Conservation (phyloP, 2,113 vertebrate genomes). For the Rousettus leschenaultii region DNA sequence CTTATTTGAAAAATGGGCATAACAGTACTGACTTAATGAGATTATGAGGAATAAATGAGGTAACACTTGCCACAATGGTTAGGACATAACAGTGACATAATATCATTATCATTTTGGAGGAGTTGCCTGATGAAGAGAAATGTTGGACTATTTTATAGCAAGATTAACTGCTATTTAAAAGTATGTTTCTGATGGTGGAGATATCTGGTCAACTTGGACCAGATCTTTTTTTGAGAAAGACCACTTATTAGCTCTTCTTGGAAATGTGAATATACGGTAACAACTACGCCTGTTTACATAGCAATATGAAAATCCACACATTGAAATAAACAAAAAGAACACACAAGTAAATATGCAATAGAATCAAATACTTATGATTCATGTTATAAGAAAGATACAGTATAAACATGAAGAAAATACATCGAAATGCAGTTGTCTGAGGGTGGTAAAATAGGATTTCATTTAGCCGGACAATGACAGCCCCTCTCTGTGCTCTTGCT, state of each 20-base stretch:
- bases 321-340: not conserved
- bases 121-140: not conserved
- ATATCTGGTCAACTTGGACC: not conserved
- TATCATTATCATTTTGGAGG: not conserved
- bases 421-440: not conserved
- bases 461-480: not conserved
- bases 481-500: not conserved
- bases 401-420: not conserved
- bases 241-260: not conserved
- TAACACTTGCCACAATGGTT: not conserved
- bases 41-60: not conserved
- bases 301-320: not conserved
- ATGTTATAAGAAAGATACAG: not conserved
- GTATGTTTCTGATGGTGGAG: not conserved
- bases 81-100: not conserved
- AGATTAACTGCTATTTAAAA: not conserved
- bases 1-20: not conserved
- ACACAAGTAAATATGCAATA: not conserved
- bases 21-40: not conserved
- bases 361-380: not conserved
- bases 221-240: not conserved
- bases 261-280: not conserved
- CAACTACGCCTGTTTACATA: not conserved
- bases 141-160: not conserved
- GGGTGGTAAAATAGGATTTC: not conserved